Evolutionary conservation across 2,888 invertebrate genomes (phyloP).

Genomic region (Ceratothoa steindachneri): DNA sequence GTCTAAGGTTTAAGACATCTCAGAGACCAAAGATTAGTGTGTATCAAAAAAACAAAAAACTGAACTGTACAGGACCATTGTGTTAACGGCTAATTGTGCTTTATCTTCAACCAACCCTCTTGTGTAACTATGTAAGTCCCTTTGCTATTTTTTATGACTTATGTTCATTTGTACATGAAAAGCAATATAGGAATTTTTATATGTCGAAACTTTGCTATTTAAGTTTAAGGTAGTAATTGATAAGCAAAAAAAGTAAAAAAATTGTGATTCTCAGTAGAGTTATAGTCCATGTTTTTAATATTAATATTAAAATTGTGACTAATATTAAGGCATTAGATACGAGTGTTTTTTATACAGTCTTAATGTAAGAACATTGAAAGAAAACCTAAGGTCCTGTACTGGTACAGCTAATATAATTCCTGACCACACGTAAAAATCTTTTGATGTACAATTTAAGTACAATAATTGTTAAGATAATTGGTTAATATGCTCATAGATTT

Average conservation of each 20-base stretch:
- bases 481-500: conserved; percentile 44
- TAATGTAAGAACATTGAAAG: neutral
- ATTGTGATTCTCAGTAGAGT: conserved; percentile 45
- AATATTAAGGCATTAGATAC: conserved; percentile 29
- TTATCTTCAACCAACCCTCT: neutral
- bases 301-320: conserved; percentile 41
- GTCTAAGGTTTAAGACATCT: conserved; percentile 28
- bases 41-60: conserved; percentile 46
- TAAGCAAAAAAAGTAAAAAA: conserved; percentile 40
- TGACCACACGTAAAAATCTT: neutral
- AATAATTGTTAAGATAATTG: conserved; percentile 39
- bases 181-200: conserved; percentile 41
- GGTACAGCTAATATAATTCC: neutral
- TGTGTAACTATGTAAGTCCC: neutral
- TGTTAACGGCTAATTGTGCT: conserved; percentile 14
- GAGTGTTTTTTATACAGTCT: neutral
- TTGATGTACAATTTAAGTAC: conserved; percentile 12
- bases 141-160: conserved; percentile 23
- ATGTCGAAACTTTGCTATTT: conserved; percentile 35
- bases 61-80: conserved; percentile 44
- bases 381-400: neutral
- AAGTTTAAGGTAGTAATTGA: conserved; percentile 42
- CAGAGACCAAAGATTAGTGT: conserved; percentile 45
- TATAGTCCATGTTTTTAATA: conserved; percentile 44
- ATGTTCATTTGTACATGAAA: conserved; percentile 23